A percentile compares a stretch with the other conserved stretches of the same genome.
phyloP scores from a whole-genome alignment of 2,113 vertebrate genomes.

The Plestiodon gilberti region DNA sequence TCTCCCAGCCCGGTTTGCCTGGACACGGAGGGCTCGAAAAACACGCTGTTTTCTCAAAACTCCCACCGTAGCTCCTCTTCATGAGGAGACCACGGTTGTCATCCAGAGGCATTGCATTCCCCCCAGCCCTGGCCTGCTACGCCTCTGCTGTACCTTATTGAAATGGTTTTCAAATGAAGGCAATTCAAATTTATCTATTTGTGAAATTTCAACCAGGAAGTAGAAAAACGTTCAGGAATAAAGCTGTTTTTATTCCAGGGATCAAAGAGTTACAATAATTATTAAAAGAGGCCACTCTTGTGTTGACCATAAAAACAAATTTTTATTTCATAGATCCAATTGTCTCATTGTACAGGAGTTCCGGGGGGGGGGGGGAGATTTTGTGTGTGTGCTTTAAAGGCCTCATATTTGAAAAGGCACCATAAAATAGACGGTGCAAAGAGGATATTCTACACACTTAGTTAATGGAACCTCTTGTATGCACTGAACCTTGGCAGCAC shows the following conservation, averaged over 20 bases:
- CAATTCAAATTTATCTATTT: too few species aligned
- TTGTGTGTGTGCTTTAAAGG: not conserved
- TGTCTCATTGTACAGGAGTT: not conserved
- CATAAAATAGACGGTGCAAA: conserved; percentile 9
- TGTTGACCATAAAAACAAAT: conserved; percentile 14
- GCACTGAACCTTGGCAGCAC: conserved; percentile 40
- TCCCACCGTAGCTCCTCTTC: too few species aligned
- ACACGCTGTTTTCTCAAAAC: too few species aligned
- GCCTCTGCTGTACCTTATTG: too few species aligned
- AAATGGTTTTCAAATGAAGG: conserved; percentile 37
- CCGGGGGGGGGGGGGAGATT: not conserved
- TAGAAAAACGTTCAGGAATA: not conserved
- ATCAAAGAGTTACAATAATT: conserved; percentile 18
- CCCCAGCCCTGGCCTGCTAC: too few species aligned
- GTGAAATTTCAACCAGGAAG: not conserved
- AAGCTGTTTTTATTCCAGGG: not conserved
- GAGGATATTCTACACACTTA: not conserved
- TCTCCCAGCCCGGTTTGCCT: too few species aligned
- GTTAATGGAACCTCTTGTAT: conserved; percentile 37
- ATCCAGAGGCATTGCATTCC: too few species aligned
- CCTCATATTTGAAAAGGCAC: not conserved
- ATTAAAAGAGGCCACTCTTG: conserved; percentile 23
- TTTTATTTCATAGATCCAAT: conserved; percentile 10
- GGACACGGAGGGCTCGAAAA: too few species aligned
- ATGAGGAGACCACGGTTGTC: too few species aligned